Base-by-base conservation (phyloP, 2,888 invertebrate species). In the Diarsia brunnea region DNA sequence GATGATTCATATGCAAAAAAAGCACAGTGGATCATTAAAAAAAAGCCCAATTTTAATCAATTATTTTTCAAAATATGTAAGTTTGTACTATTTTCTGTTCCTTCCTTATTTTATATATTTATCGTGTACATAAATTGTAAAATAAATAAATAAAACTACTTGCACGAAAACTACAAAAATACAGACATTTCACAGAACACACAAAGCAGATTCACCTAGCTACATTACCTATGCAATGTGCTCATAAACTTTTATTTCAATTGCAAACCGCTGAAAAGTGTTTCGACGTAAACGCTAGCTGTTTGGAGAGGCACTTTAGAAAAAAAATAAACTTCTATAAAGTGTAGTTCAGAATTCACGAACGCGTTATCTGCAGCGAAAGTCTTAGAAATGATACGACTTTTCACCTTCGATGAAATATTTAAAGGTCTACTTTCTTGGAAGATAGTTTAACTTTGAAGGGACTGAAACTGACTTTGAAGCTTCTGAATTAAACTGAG, bases 231-330 rank as follows among this genome's bases (percentile, higher is more conserved):
- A 79, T 73, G 80, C 65, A 75, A 74, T 69, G 72, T 77, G 61
- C 75, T 75, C 76, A 81, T 85, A 78, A 77, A 78, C 61, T 77
- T 86, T 85, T 84, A 88, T 89, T 88, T 78, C 84, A 81, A 85
- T 81, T 90, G 88, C 88, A 88, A 90, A 89, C 89, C 87, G 82
- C 87, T 89, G 89, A 87, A 90, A 90, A 89, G 83, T 90, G 86
- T 89, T 90, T 89, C 84, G 31, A 86, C 87, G 88, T 89, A 90
- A 92, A 92, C 89, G 88, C 89, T 92, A 89, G 91, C 86, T 88
- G 86, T 80, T 78, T 84, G 81, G 21, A 79, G 77, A 69, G 66
- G 71, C 65, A 88, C 91, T 91, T 90, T 85, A 82, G 90, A 90
- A 89, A 92, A 91, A 91, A 91, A 89, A 90, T 91, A 90, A 90